Evolutionary conservation across 2,888 invertebrate species (phyloP).

Genomic region (Phrixothrix hirtus): DNA sequence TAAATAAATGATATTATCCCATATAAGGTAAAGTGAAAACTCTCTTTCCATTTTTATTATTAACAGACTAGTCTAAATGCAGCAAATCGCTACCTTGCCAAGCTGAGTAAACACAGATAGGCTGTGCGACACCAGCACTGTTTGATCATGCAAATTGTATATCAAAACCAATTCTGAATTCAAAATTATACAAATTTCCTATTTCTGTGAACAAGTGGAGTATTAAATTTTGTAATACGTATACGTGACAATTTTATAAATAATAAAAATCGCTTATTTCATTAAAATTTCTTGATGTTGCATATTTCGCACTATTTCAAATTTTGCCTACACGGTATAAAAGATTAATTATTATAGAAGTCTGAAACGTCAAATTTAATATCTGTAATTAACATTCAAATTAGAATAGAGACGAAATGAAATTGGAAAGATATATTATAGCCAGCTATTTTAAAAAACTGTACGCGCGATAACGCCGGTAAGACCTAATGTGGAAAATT

Average conservation of each 20-base stretch:
- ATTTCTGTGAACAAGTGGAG: conserved; percentile 36
- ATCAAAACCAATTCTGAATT: conserved; percentile 56
- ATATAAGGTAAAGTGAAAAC: conserved; percentile 10
- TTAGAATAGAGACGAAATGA: too few relatives aligned
- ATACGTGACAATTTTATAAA: neutral
- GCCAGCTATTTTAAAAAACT: too few relatives aligned
- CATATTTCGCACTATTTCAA: too few relatives aligned
- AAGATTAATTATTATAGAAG: too few relatives aligned
- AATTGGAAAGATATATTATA: too few relatives aligned
- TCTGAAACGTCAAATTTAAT: too few relatives aligned
- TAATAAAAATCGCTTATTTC: neutral
- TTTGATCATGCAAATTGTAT: conserved; percentile 57
- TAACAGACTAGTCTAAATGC: conserved; percentile 42
- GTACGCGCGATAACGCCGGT: too few relatives aligned
- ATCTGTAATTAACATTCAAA: too few relatives aligned
- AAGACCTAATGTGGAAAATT: too few relatives aligned
- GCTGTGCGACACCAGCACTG: conserved; percentile 50
- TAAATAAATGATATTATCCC: neutral
- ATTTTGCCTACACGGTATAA: too few relatives aligned
- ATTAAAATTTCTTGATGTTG: too few relatives aligned
- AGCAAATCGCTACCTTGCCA: conserved; percentile 41
- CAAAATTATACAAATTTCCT: conserved; percentile 46
- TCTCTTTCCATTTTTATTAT: conserved; percentile 50
- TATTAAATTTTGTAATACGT: conserved; percentile 26
- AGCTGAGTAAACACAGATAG: conserved; percentile 58